Conservation (phyloP, 2,888 invertebrate genomes). For the Aporophyla lueneburgensis region DNA sequence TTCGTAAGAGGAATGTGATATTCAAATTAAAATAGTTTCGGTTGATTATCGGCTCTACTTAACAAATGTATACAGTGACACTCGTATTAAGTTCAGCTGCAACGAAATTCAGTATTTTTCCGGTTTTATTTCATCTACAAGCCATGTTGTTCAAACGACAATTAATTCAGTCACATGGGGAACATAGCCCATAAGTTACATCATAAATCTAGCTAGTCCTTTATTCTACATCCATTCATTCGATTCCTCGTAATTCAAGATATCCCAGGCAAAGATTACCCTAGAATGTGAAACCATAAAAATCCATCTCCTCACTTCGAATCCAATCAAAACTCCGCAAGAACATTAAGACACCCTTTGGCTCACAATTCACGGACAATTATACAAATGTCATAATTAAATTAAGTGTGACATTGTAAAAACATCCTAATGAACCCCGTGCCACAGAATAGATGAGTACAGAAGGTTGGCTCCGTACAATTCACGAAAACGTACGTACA, state of each 20-base stretch:
- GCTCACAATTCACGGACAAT: slow-evolving; percentile 49
- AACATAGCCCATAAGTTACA: neutral
- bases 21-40: slow-evolving; percentile 57
- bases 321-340: slow-evolving; percentile 54
- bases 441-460: neutral
- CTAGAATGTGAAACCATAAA: slow-evolving; percentile 26
- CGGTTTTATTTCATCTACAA: neutral
- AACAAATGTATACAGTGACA: slow-evolving; percentile 11
- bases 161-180: neutral
- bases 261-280: neutral
- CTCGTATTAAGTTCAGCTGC: neutral
- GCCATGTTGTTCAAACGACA: neutral
- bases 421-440: slow-evolving; percentile 64
- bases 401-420: slow-evolving; percentile 69
- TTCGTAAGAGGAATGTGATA: slow-evolving; percentile 60
- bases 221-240: neutral
- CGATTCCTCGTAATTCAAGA: neutral
- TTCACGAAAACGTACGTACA: neutral
- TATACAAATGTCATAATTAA: slow-evolving; percentile 62
- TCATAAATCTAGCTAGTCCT: too few relatives aligned
- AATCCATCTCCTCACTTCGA: slow-evolving; percentile 25
- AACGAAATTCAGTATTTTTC: neutral
- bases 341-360: slow-evolving; percentile 58
- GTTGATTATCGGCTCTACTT: slow-evolving; percentile 39
- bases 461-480: slow-evolving; percentile 6